These are phyloP conservation scores for Actinia equina DNA, from an alignment of 64 coral and sea anemone species.

Conservation along the genomic window DNA sequence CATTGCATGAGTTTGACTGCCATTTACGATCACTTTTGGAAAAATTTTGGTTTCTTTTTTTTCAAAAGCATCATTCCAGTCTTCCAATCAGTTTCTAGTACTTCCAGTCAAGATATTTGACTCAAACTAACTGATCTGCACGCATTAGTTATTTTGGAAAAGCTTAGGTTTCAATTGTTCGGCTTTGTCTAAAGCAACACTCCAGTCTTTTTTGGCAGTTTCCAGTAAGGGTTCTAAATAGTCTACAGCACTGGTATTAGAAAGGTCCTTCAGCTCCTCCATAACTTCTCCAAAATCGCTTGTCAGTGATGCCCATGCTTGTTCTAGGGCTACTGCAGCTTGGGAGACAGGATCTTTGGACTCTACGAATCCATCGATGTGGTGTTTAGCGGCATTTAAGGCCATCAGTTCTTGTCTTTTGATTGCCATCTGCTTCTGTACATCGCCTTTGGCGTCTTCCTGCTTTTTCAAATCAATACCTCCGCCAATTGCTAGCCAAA, in stretches of 20 bases:
- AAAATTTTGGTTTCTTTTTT: too few species aligned
- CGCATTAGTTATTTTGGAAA: too few species aligned
- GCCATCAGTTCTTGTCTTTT: slow-evolving; percentile 53
- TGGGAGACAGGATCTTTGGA: neutral
- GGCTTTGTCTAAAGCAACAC: slow-evolving; percentile 18
- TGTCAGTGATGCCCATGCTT: slow-evolving; percentile 39
- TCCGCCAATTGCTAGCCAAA: slow-evolving; percentile 52
- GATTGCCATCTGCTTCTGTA: slow-evolving; percentile 43
- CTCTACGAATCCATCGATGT: slow-evolving; percentile 28
- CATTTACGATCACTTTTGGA: too few species aligned
- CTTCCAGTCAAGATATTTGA: too few species aligned
- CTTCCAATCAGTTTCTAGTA: too few species aligned
- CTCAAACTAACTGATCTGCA: too few species aligned
- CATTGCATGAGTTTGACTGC: too few species aligned
- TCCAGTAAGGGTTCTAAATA: slow-evolving; percentile 38
- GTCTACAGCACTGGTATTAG: slow-evolving; percentile 1
- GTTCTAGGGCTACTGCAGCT: neutral
- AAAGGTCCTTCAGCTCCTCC: slow-evolving; percentile 16
- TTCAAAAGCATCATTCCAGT: too few species aligned
- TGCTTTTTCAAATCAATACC: slow-evolving; percentile 61
- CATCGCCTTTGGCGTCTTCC: slow-evolving; percentile 45
- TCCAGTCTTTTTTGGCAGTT: slow-evolving; percentile 27
- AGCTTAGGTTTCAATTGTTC: neutral
- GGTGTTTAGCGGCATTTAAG: slow-evolving; percentile 30
- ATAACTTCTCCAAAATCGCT: slow-evolving; percentile 35